Evolutionary conservation across 2,797 vertebrate genomes (phyloP).

Genomic region (Phataginus tricuspis): DNA sequence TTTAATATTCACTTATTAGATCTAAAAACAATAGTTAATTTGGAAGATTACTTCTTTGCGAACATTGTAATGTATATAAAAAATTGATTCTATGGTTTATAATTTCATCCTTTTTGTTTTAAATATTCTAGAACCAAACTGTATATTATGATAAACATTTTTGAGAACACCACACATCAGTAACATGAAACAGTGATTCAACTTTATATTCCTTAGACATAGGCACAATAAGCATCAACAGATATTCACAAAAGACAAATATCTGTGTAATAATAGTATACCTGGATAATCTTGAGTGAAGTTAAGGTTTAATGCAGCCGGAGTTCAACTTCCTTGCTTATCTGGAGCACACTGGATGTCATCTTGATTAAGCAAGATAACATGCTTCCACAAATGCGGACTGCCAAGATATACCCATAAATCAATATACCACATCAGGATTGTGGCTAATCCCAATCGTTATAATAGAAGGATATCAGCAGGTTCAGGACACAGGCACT

Average conservation of each 20-base stretch:
- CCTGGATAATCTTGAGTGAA: neutral
- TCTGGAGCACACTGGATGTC: neutral
- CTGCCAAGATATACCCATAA: neutral
- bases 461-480: neutral
- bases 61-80: constrained; percentile 49
- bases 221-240: neutral
- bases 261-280: neutral
- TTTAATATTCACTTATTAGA: constrained; percentile 68
- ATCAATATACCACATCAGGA: neutral
- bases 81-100: constrained; percentile 50
- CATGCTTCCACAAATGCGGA: neutral
- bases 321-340: neutral
- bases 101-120: constrained; percentile 32
- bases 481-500: neutral
- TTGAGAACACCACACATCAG: neutral
- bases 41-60: constrained; percentile 58
- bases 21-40: constrained; percentile 56
- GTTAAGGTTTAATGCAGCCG: neutral
- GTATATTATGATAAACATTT: neutral
- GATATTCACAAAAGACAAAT: neutral
- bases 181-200: neutral
- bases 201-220: neutral
- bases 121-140: constrained; percentile 47
- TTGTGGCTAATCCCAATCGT: neutral
- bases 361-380: neutral